A percentile compares a stretch with the other conserved stretches of the same genome.
phyloP scores from a whole-genome alignment of 2,797 vertebrate species.

The Austrolebias charrua region DNA sequence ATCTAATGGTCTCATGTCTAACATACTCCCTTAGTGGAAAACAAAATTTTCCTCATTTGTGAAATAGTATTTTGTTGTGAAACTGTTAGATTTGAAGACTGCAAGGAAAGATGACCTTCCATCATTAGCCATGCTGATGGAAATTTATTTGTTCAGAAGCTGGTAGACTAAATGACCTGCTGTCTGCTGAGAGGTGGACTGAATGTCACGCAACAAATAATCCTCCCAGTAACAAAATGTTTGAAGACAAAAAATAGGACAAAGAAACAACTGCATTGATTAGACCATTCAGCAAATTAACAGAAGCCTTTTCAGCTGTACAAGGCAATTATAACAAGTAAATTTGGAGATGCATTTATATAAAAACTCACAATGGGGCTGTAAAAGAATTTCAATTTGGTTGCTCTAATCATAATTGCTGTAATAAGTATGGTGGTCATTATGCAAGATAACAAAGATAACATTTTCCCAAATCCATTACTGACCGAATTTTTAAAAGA shows the following conservation, averaged over 20 bases:
- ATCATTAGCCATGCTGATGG: conserved; percentile 42
- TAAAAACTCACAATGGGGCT: conserved; percentile 18
- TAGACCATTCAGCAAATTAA: conserved; percentile 14
- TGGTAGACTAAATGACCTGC: conserved; percentile 20
- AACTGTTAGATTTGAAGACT: conserved; percentile 23
- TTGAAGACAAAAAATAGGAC: conserved; percentile 11
- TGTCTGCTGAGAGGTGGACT: conserved; percentile 28
- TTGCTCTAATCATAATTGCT: conserved; percentile 36
- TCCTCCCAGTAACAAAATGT: background rate
- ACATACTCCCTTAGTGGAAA: conserved; percentile 21
- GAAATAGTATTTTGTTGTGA: conserved; percentile 25
- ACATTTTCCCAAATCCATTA: conserved; percentile 41
- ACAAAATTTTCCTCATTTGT: conserved; percentile 14
- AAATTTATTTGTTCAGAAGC: conserved; percentile 39
- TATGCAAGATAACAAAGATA: conserved; percentile 49
- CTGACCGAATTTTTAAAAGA: conserved; percentile 44
- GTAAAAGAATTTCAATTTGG: conserved; percentile 44
- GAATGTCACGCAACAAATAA: conserved; percentile 32
- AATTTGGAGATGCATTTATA: conserved; percentile 31
- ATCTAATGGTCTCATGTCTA: conserved; percentile 20
- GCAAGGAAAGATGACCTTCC: conserved; percentile 13
- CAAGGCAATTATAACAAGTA: conserved; percentile 25
- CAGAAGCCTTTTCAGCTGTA: conserved; percentile 15
- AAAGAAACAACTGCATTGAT: conserved; percentile 1
- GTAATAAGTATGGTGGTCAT: conserved; percentile 28